These are phyloP conservation scores for Menidia menidia DNA, from an alignment of 2,797 vertebrate genomes.

Conservation along the genomic window DNA sequence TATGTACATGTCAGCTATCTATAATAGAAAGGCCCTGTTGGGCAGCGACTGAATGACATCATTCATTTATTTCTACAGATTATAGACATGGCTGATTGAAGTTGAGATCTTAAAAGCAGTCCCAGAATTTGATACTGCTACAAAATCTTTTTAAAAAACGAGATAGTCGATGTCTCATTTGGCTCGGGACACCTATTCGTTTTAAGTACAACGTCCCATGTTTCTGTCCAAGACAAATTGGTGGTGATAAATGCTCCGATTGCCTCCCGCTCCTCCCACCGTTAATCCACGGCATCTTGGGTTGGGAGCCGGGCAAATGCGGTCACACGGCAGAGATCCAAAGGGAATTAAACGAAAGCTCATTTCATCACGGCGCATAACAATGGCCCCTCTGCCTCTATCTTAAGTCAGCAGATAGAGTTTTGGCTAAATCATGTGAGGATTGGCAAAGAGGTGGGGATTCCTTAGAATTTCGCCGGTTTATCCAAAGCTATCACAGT, in stretches of 20 bases:
- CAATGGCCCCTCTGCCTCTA: conserved; percentile 21
- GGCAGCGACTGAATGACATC: conserved; percentile 45
- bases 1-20: conserved; percentile 42
- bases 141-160: too few species aligned
- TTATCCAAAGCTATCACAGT: conserved; percentile 16
- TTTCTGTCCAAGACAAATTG: conserved; percentile 36
- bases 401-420: conserved; percentile 52
- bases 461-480: conserved; percentile 6
- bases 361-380: conserved; percentile 42
- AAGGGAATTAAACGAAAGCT: conserved; percentile 52
- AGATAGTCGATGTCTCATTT: conserved; percentile 23
- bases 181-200: conserved; percentile 30
- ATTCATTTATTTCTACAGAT: conserved; percentile 7
- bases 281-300: conserved; percentile 64
- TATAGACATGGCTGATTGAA: not conserved
- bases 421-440: not conserved
- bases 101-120: too few species aligned
- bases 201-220: conserved; percentile 46
- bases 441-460: conserved; percentile 22
- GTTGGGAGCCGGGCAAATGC: conserved; percentile 53
- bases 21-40: conserved; percentile 18
- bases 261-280: conserved; percentile 50
- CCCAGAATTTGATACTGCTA: too few species aligned
- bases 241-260: conserved; percentile 69
- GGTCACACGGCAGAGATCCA: conserved; percentile 45